A percentile compares a stretch with the other conserved stretches of the same genome.
Evolutionary conservation across 1,140 invertebrate genomes (phyloP).

Genomic region (Paracyclopina nana): DNA sequence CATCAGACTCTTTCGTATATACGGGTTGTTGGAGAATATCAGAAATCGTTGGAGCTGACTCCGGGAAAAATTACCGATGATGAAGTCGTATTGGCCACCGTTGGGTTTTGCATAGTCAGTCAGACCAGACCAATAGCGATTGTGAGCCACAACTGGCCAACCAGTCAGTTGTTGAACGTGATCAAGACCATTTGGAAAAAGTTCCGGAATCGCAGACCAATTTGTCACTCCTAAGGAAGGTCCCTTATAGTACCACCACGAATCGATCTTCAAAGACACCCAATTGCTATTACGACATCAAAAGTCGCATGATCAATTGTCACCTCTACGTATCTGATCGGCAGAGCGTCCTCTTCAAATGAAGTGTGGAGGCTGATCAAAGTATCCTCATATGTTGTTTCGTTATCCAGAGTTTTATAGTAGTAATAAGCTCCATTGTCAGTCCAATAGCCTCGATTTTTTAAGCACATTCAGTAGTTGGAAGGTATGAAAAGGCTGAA

Average conservation of each 20-base stretch:
- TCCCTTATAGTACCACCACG: constrained; percentile 20
- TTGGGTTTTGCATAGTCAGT: constrained; percentile 19
- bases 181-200: constrained; percentile 18
- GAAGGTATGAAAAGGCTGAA: not conserved
- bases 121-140: constrained; percentile 18
- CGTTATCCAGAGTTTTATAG: constrained; percentile 18
- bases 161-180: constrained; percentile 13
- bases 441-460: constrained; percentile 17
- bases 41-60: not conserved
- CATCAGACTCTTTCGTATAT: too few relatives aligned
- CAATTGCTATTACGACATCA: too few relatives aligned
- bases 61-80: not conserved
- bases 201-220: constrained; percentile 15
- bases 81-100: constrained; percentile 14
- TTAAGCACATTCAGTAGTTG: not conserved
- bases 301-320: too few relatives aligned
- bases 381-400: constrained; percentile 14
- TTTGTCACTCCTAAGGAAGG: constrained; percentile 17
- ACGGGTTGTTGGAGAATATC: too few relatives aligned
- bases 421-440: constrained; percentile 19
- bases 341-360: constrained; percentile 6
- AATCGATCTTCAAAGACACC: constrained; percentile 19
- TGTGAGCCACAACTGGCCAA: constrained; percentile 18
- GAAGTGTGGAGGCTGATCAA: constrained; percentile 14
- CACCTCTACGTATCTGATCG: too few relatives aligned